phyloP scores from a whole-genome alignment of 2,888 invertebrate species.

The Lasioglossum calceatum region DNA sequence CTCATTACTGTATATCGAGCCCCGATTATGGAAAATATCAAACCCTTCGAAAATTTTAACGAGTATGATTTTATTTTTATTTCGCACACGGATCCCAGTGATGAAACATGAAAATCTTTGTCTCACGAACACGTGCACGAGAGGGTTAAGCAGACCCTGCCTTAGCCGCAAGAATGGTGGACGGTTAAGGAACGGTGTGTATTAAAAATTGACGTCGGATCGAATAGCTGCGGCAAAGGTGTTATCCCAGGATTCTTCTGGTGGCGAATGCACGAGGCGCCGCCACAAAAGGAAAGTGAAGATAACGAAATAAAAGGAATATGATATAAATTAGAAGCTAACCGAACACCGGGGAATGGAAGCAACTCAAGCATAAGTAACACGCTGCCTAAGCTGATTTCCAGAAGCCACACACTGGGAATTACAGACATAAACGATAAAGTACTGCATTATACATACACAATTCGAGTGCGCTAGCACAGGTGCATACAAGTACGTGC shows the following conservation, averaged over 20 bases:
- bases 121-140: not conserved
- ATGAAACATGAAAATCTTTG: not conserved
- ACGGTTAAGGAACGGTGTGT: slow-evolving; percentile 1
- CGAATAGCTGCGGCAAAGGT: slow-evolving; percentile 5
- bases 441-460: not conserved
- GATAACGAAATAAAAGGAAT: not conserved
- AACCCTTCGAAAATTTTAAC: too few relatives aligned
- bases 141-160: not conserved
- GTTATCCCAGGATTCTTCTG: slow-evolving; percentile 7
- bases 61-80: not conserved
- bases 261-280: not conserved
- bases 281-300: not conserved
- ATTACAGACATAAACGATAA: not conserved
- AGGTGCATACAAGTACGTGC: not conserved
- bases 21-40: too few relatives aligned
- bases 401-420: not conserved
- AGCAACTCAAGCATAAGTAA: not conserved
- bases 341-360: slow-evolving; percentile 3
- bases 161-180: not conserved
- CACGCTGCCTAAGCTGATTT: not conserved
- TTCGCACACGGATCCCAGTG: not conserved
- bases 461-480: not conserved
- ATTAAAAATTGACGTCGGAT: slow-evolving; percentile 9
- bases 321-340: not conserved
- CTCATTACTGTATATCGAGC: too few relatives aligned